These are phyloP conservation scores for Colletes collaris DNA, from an alignment of 2,888 invertebrate genomes.

Conservation along the genomic window DNA sequence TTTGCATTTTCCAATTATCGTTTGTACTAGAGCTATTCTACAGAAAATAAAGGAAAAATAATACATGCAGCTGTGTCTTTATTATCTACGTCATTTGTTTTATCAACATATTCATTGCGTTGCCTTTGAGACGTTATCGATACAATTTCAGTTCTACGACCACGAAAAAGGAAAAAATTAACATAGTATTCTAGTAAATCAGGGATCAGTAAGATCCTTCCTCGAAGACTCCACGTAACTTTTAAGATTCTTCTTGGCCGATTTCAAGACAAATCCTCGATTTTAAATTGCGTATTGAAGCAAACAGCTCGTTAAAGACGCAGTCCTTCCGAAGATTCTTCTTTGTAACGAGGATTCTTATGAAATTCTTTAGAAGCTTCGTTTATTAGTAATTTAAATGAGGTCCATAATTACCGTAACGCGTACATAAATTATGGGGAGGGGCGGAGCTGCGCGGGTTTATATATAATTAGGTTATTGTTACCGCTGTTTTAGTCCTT, in stretches of 20 bases:
- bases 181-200: conserved; percentile 22
- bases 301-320: conserved; percentile 49
- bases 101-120: not conserved
- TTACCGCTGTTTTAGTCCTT: too few relatives aligned
- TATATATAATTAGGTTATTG: not conserved
- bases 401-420: conserved; percentile 18
- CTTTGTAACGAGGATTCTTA: conserved; percentile 15
- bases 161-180: conserved; percentile 13
- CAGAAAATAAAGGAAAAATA: not conserved
- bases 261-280: conserved; percentile 21
- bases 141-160: conserved; percentile 3
- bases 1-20: not conserved
- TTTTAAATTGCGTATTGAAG: conserved; percentile 31
- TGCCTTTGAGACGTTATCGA: not conserved
- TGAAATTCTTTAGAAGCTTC: conserved; percentile 21
- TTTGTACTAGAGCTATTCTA: not conserved
- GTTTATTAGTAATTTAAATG: conserved; percentile 38
- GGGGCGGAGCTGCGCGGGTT: not conserved
- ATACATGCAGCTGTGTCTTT: not conserved
- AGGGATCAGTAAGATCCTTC: conserved; percentile 8
- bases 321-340: conserved; percentile 11
- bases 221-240: conserved; percentile 14
- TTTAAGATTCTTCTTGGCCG: conserved; percentile 36
- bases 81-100: not conserved
- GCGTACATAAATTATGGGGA: conserved; percentile 8